Evolutionary conservation across 1,140 invertebrate genomes (phyloP), one percentile per base, ranked within the genome.

Genomic region (Coenobita brevimanus): DNA sequence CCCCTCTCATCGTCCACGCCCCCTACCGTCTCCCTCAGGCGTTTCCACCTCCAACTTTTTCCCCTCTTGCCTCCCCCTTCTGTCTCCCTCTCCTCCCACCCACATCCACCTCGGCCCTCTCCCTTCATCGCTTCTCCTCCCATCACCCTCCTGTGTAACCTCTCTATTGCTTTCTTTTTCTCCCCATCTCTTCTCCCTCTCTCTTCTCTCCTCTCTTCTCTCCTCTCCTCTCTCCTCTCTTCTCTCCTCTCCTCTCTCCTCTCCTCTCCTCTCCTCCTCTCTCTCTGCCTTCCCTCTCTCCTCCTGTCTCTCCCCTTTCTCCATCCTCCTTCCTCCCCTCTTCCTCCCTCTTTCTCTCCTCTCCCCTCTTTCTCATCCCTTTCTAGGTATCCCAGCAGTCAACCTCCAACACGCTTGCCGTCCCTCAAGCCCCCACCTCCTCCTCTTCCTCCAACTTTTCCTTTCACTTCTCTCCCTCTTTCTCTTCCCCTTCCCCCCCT

Each of bases 391-490:
- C 6, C n/a, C n/a, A 6, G 21, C n/a, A 24, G 4, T 33, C n/a
- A n/a, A n/a, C n/a, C n/a, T n/a, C n/a, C n/a, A n/a, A n/a, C n/a
- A n/a, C n/a, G n/a, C n/a, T n/a, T n/a, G n/a, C n/a, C n/a, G n/a
- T n/a, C n/a, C 38, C n/a, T 80, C 17, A 6, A 13, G 0, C 21
- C 62, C 30, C 57, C 50, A 30, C 24, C n/a, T 36, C 30, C 54
- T 38, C 50, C 38, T 36, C 30, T 27, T 60, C n/a, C n/a, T 30
- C 2, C 41, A 10, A 10, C 21, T 30, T 24, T 43, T 60, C 33
- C 15, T 33, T 24, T 30, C 57, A 21, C 75, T 33, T 60, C 69
- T 84, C 46, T 60, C 69, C 57, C 82, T 54, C n/a, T 73, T 71
- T 73, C 67, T 73, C 15, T 17, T 43, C 33, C 27, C 30, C 46